Evolutionary conservation across 2,888 invertebrate species (phyloP), one percentile per base, ranked within the genome.

Genomic region (Trichacis sp.): DNA sequence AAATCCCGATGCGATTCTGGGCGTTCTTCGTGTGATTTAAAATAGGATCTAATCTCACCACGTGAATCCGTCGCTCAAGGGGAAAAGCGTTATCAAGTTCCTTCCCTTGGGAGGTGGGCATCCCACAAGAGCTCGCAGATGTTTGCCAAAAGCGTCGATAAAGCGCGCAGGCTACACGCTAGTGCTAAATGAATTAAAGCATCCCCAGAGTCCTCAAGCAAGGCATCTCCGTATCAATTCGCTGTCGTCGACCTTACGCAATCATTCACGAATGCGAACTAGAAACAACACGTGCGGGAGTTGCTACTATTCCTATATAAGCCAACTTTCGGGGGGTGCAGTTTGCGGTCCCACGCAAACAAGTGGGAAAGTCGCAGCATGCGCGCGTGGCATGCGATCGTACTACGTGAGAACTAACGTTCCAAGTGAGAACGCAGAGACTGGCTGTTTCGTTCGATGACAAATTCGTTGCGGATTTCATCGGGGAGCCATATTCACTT

Each of bases 161-260:
- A 58, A 49, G 56, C 62, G 33, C 45, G 59, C 50, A 52, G 46
- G 48, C 64, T 51, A 57, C 36, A 45, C 54, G 63, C 56, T 57
- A 42, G 60, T 49, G 59, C 69, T 73, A 74, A 76, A 76, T 76
- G 76, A 76, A 76, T 76, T 76, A 76, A 74, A 71, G 54, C 56
- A 46, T 47, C 51, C 61, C 60, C 59, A 58, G 36, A 38, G 17
- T 38, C 40, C 38, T 19, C 43, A 49, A 52, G 58, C 49, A 45
- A 56, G 53, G 51, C 47, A 24, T 47, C 56, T 18, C 56, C 57
- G 17, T 40, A 15, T 48, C 55, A 33, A 18, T 49, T 11, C 56
- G 49, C 14, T 49, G 36, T 49, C 49, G 33, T 42, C 50, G 43
- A 17, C 24, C 19, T 36, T 46, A 43, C 45, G 42, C 48, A 36